phyloP scores from a whole-genome alignment of 2,797 vertebrate genomes.

The Acanthopagrus latus region DNA sequence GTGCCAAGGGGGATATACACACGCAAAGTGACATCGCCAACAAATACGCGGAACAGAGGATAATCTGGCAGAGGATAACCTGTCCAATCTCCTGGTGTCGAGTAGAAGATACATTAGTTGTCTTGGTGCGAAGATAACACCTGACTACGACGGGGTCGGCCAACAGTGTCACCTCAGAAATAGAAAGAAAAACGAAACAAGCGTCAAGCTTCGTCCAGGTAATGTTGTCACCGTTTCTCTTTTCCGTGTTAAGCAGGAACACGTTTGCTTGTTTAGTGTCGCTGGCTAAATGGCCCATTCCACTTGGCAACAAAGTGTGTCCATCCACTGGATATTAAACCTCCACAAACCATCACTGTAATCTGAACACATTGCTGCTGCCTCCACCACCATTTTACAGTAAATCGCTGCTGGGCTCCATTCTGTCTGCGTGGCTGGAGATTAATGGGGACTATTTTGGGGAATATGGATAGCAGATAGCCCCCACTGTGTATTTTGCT shows the following conservation, averaged over 20 bases:
- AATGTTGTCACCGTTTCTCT: conserved; percentile 15
- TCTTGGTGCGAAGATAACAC: conserved; percentile 47
- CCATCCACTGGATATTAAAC: not conserved
- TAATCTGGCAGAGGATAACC: conserved; percentile 62
- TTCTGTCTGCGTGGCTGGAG: conserved; percentile 18
- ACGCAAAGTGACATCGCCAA: conserved; percentile 34
- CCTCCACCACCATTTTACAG: conserved; percentile 63
- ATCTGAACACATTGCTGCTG: conserved; percentile 37
- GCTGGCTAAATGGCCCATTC: conserved; percentile 3
- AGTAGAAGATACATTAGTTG: conserved; percentile 58
- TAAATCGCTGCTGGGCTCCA: conserved; percentile 33
- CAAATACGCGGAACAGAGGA: conserved; percentile 43
- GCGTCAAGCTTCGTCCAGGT: conserved; percentile 61
- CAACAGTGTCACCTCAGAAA: conserved; percentile 34
- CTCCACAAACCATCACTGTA: conserved; percentile 24
- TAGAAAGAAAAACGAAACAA: conserved; percentile 12
- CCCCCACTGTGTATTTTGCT: conserved; percentile 1
- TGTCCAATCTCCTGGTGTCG: conserved; percentile 49
- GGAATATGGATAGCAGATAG: conserved; percentile 18
- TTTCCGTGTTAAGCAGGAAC: not conserved
- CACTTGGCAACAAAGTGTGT: not conserved
- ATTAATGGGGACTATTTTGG: conserved; percentile 33
- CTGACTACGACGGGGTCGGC: conserved; percentile 33
- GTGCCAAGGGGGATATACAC: conserved; percentile 49
- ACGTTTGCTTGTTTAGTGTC: not conserved